These are phyloP conservation scores for Tragelaphus strepsiceros DNA, from an alignment of 2,113 vertebrate genomes.

Conservation along the genomic window DNA sequence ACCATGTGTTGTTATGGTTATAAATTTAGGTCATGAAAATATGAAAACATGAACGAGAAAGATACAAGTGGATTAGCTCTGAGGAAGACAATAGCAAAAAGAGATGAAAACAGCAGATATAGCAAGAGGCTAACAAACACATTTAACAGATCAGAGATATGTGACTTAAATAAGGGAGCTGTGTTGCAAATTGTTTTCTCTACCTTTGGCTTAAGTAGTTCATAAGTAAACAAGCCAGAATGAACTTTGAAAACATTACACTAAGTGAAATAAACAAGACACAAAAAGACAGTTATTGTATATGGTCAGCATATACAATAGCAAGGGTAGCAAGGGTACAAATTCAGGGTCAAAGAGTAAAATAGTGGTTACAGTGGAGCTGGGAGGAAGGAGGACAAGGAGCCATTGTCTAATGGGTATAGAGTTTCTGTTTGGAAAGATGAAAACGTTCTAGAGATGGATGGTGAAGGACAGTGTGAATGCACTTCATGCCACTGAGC, in stretches of 20 bases:
- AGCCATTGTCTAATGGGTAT: background rate
- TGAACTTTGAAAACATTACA: background rate
- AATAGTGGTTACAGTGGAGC: background rate
- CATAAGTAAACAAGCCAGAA: background rate
- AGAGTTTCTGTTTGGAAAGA: background rate
- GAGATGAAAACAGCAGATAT: background rate
- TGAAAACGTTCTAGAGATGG: background rate
- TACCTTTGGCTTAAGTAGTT: constrained; percentile 5
- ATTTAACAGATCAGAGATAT: background rate
- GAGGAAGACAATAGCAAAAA: background rate
- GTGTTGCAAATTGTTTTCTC: background rate
- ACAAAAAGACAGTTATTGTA: background rate
- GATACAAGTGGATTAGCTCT: background rate
- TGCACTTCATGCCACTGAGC: background rate
- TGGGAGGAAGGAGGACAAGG: too few species aligned
- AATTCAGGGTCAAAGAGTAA: background rate
- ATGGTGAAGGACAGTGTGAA: background rate
- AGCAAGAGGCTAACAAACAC: background rate
- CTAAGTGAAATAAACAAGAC: background rate
- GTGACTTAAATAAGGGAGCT: background rate
- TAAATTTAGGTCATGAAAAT: background rate
- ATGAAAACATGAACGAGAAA: background rate
- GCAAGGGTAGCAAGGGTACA: background rate
- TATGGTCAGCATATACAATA: background rate
- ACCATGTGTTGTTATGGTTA: background rate